phyloP scores from a whole-genome alignment of 2,888 invertebrate species.

The Rhorus exstirpatorius region DNA sequence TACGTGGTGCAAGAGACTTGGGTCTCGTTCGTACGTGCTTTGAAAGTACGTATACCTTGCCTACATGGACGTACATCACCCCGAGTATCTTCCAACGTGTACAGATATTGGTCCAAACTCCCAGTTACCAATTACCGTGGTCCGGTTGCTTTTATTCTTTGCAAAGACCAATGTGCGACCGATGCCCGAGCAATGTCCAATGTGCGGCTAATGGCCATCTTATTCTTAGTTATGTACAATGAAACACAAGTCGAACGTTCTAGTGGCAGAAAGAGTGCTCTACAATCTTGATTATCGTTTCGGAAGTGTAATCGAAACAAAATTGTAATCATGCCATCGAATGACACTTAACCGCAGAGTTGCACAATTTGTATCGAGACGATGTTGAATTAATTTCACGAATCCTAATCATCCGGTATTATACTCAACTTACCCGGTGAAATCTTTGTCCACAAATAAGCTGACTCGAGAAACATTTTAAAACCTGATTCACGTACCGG shows the following conservation, averaged over 20 bases:
- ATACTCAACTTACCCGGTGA: too few species aligned
- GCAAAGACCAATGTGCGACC: constrained; percentile 32
- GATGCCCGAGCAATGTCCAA: too few species aligned
- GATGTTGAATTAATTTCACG: too few species aligned
- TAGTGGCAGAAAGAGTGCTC: not conserved
- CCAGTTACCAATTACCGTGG: constrained; percentile 20
- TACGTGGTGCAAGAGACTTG: constrained; percentile 72
- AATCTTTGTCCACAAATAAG: too few species aligned
- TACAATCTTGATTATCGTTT: too few species aligned
- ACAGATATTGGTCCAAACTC: constrained; percentile 29
- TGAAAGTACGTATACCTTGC: constrained; percentile 73
- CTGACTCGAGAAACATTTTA: not conserved
- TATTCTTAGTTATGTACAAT: too few species aligned
- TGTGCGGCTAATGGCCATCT: constrained; percentile 19
- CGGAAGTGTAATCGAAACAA: too few species aligned
- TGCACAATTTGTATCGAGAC: not conserved
- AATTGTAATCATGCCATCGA: too few species aligned
- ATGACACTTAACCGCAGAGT: too few species aligned
- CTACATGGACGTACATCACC: constrained; percentile 79
- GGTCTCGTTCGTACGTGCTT: constrained; percentile 73
- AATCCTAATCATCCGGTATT: too few species aligned
- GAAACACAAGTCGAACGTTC: too few species aligned
- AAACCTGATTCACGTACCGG: constrained; percentile 10
- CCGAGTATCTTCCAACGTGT: constrained; percentile 74
- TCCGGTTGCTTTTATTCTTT: constrained; percentile 42